Percentiles rank a stretch among this genome's conserved stretches.
Conservation (phyloP, 2,888 invertebrate genomes). For the Corythucha ciliata region DNA sequence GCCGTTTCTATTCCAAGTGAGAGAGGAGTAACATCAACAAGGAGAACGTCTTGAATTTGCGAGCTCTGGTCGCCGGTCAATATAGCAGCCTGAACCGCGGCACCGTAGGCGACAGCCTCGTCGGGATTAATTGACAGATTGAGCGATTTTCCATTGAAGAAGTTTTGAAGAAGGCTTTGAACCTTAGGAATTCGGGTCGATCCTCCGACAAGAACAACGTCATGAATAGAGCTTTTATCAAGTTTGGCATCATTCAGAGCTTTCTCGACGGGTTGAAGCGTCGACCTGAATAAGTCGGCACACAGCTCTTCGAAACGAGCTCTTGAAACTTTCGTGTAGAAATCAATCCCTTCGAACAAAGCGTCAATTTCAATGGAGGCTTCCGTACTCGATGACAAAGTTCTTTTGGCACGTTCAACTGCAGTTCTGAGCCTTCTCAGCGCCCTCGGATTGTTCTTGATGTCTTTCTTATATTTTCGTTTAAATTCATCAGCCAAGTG, state of each 20-base stretch:
- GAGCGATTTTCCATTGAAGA: constrained; percentile 52
- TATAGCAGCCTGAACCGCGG: constrained; percentile 64
- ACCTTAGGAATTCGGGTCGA: constrained; percentile 43
- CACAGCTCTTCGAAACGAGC: constrained; percentile 68
- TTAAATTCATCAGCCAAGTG: constrained; percentile 52
- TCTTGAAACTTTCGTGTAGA: constrained; percentile 58
- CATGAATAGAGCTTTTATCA: constrained; percentile 42
- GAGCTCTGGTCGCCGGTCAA: constrained; percentile 53
- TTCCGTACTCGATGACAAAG: constrained; percentile 46
- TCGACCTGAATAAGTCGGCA: constrained; percentile 59
- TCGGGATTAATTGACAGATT: constrained; percentile 71
- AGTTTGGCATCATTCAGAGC: constrained; percentile 44
- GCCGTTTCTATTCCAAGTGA: constrained; percentile 69
- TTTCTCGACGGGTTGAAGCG: constrained; percentile 48
- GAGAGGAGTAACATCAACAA: constrained; percentile 53
- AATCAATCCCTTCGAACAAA: constrained; percentile 45
- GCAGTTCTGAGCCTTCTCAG: constrained; percentile 45
- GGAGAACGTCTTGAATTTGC: constrained; percentile 59
- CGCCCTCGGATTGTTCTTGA: constrained; percentile 43
- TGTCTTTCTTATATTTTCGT: constrained; percentile 45
- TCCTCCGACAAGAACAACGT: constrained; percentile 45
- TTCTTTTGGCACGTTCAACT: constrained; percentile 48
- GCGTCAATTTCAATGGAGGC: constrained; percentile 47
- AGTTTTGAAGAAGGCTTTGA: constrained; percentile 52
- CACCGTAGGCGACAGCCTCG: constrained; percentile 71